Evolutionary conservation across 37 sponge, comb jelly and placozoan genomes (phyloP).

Genomic region (Agelas oroides): DNA sequence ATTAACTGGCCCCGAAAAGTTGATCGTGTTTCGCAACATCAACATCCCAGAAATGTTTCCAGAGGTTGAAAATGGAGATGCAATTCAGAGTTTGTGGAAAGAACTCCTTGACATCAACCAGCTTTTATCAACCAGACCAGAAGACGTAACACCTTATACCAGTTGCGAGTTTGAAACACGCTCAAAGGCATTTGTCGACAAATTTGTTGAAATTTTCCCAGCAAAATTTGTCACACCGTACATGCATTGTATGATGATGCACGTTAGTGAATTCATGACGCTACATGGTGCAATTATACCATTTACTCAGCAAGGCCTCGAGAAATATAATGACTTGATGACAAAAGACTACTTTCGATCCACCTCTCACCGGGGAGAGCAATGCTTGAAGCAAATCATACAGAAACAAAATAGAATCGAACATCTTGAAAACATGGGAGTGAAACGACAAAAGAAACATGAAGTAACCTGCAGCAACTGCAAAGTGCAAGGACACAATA

Average conservation of each 20-base stretch:
- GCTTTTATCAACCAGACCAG: background rate
- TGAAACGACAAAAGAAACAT: too few relatives aligned
- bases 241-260: constrained; percentile 42
- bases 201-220: background rate
- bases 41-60: constrained; percentile 29
- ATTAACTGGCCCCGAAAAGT: constrained; percentile 41
- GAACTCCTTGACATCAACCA: background rate
- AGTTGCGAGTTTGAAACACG: background rate
- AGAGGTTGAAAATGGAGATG: background rate
- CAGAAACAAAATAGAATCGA: constrained; percentile 24
- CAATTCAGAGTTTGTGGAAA: constrained; percentile 8
- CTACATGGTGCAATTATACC: constrained; percentile 10
- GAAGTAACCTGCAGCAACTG: too few relatives aligned
- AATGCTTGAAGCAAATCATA: constrained; percentile 21
- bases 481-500: too few relatives aligned
- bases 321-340: constrained; percentile 19
- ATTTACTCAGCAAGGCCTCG: constrained; percentile 36
- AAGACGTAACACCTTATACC: background rate
- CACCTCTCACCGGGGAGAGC: background rate
- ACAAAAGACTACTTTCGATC: constrained; percentile 24
- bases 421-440: too few relatives aligned
- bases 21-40: constrained; percentile 1
- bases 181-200: constrained; percentile 19
- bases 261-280: constrained; percentile 32
- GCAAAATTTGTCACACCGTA: constrained; percentile 23